A percentile compares a stretch with the other conserved stretches of the same genome.
These are phyloP conservation scores for Brachyhypopomus gauderio DNA, from an alignment of 2,113 vertebrate species.

Conservation along the genomic window DNA sequence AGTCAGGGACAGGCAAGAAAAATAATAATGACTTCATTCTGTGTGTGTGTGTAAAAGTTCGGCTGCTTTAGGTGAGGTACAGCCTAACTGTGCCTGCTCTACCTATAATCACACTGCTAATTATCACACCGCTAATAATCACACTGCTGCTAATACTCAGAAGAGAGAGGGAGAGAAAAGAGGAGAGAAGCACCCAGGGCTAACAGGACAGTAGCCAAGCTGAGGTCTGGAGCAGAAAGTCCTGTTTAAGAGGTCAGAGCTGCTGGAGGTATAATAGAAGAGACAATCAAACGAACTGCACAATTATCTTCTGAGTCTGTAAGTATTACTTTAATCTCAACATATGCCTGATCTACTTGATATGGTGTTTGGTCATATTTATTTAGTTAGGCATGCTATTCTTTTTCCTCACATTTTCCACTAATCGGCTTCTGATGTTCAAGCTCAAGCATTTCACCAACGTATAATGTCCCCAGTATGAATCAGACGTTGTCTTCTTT, in stretches of 20 bases:
- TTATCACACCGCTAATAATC: slow-evolving; percentile 58
- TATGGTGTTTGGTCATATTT: neutral
- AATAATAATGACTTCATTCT: slow-evolving; percentile 2
- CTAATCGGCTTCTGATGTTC: neutral
- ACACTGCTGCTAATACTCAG: slow-evolving; percentile 46
- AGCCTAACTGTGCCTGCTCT: slow-evolving; percentile 30
- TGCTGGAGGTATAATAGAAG: neutral
- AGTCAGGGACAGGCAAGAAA: neutral
- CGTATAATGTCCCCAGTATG: neutral
- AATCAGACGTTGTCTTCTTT: neutral
- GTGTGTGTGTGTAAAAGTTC: slow-evolving; percentile 11
- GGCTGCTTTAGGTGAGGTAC: slow-evolving; percentile 44
- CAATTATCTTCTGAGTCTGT: neutral
- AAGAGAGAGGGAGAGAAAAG: slow-evolving; percentile 22
- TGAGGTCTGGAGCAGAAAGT: neutral
- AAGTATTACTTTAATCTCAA: neutral
- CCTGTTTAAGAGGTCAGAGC: neutral
- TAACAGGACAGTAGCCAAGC: neutral
- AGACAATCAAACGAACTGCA: neutral
- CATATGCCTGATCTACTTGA: neutral
- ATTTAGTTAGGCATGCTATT: neutral
- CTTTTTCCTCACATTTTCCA: neutral
- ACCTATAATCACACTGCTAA: slow-evolving; percentile 53
- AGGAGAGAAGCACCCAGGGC: slow-evolving; percentile 26
- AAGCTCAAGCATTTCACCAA: neutral